Evolutionary conservation across 2,113 vertebrate genomes (phyloP).

Genomic region (Tichodroma muraria): DNA sequence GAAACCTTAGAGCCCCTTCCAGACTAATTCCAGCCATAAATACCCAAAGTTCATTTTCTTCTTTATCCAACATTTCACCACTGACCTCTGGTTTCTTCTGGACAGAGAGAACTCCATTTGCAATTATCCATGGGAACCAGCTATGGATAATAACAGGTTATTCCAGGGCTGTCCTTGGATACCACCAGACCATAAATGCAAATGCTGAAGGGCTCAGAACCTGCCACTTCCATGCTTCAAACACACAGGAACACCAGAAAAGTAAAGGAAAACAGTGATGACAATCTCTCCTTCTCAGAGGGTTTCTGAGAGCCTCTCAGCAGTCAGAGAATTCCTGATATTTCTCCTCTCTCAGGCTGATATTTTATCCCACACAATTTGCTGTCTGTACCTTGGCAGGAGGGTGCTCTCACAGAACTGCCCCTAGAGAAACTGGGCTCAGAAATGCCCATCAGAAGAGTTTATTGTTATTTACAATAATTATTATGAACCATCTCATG

Average conservation of each 20-base stretch:
- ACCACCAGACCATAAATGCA: accelerated
- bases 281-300: neutral
- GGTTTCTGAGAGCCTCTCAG: neutral
- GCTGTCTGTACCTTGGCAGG: neutral
- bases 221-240: neutral
- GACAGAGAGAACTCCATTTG: neutral
- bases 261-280: neutral
- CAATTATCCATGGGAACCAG: accelerated
- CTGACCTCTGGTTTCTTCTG: neutral
- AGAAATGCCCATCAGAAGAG: neutral
- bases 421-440: neutral
- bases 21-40: neutral
- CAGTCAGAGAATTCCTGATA: neutral
- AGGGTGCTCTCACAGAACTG: neutral
- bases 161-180: neutral
- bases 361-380: neutral
- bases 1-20: neutral
- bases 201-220: neutral
- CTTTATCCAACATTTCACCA: neutral
- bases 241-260: neutral
- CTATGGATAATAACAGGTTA: no score
- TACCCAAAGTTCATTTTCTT: neutral
- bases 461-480: accelerated
- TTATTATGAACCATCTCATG: neutral
- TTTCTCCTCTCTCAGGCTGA: neutral